Base-by-base conservation (phyloP, 92 coral and sea anemone species). In the Actinostola sp. region DNA sequence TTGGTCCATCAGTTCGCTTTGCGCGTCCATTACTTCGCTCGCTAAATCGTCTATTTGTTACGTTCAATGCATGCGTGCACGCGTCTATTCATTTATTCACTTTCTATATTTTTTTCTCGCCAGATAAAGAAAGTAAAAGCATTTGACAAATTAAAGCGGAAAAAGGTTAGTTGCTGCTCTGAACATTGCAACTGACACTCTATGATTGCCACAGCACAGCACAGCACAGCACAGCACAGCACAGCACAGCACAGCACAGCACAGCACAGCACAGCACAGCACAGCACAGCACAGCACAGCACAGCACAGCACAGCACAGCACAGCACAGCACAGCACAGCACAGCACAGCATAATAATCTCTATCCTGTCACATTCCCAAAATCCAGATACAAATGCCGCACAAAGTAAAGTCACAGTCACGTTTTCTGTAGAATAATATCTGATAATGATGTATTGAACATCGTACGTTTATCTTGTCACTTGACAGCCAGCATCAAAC, bases 51-150 rank as follows among this genome's bases (percentile, higher is more conserved):
- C n/a, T n/a, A n/a, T n/a, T n/a, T n/a, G n/a, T n/a, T n/a, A n/a
- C n/a, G n/a, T n/a, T n/a, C n/a, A n/a, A n/a, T n/a, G n/a, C n/a
- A n/a, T n/a, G n/a, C n/a, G n/a, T n/a, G n/a, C n/a, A n/a, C n/a
- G n/a, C n/a, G n/a, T n/a, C n/a, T n/a, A n/a, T n/a, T n/a, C n/a
- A n/a, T n/a, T n/a, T n/a, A n/a, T 48, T 3, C n/a, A 53, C 7
- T 7, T 53, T 23, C 12, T 0, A 24, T 24, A 19, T 44, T 50
- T 29, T 38, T 77, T 69, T 23, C 41, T 31, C 20, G n/a, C 21
- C 60, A 83, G 88, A 65, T 65, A 53, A 77, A 66, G 39, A 71
- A 70, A 65, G 28, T 64, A 49, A 77, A 77, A 36, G 63, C 79
- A n/a, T 71, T 77, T 65, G 51, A n/a, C 35, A 83, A 69, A 29